phyloP scores from a whole-genome alignment of 2,797 vertebrate species.

The Cyclura pinguis region DNA sequence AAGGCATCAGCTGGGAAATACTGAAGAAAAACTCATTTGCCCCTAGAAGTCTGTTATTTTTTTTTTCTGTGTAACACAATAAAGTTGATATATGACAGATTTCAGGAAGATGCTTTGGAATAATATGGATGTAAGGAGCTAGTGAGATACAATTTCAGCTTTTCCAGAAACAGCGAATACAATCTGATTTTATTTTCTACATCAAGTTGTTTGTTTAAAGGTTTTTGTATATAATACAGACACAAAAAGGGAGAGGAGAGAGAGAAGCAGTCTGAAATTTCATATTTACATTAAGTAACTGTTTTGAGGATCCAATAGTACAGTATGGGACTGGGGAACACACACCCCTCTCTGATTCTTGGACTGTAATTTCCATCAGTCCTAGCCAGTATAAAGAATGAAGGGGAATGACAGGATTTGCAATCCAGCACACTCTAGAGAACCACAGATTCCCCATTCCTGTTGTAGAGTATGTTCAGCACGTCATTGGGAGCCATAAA shows the following conservation, averaged over 20 bases:
- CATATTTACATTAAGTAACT: background rate
- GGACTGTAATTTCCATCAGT: background rate
- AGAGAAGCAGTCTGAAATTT: background rate
- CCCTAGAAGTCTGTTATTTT: background rate
- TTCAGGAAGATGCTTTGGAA: background rate
- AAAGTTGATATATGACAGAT: background rate
- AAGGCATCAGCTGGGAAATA: background rate
- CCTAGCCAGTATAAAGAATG: background rate
- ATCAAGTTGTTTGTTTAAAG: constrained; percentile 17
- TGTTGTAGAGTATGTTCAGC: background rate
- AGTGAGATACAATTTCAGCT: background rate
- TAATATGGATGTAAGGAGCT: background rate
- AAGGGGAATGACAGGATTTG: background rate
- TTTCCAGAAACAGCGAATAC: background rate
- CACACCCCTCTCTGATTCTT: background rate
- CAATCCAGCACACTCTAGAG: background rate
- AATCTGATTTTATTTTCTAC: background rate
- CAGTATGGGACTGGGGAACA: background rate
- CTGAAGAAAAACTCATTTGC: background rate
- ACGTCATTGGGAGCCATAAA: background rate
- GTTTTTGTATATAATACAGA: background rate
- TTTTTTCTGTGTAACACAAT: background rate
- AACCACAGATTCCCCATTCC: background rate
- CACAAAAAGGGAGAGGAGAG: background rate
- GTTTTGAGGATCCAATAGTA: background rate